A percentile compares a stretch with the other conserved stretches of the same genome.
Conservation (phyloP, 2,797 vertebrate species). For the Tangara arthus region DNA sequence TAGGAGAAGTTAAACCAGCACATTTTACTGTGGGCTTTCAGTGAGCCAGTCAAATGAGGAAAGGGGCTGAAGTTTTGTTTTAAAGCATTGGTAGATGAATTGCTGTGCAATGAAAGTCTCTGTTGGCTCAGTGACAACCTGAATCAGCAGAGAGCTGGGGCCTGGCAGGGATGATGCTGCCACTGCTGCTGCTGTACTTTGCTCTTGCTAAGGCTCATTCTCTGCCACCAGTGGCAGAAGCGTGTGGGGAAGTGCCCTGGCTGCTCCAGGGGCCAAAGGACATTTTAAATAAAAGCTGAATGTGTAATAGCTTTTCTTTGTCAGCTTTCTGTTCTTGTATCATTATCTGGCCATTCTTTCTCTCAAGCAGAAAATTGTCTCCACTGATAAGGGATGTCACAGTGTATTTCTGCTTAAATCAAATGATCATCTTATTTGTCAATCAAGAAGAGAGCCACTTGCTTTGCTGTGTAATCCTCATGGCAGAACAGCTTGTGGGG, state of each 20-base stretch:
- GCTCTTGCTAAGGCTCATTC: background rate
- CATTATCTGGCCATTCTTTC: background rate
- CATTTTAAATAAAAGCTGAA: background rate
- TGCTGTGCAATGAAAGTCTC: background rate
- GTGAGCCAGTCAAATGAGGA: background rate
- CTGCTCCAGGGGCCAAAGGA: background rate
- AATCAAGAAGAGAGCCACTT: background rate
- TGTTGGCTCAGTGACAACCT: background rate
- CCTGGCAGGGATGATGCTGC: background rate
- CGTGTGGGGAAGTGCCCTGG: accelerated
- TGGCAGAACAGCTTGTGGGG: background rate
- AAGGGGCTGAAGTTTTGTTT: background rate
- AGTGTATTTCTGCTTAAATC: background rate
- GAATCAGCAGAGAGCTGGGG: background rate
- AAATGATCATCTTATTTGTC: background rate
- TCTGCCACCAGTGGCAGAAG: background rate
- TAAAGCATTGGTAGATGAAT: background rate
- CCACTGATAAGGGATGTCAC: background rate
- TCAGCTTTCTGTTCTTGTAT: background rate
- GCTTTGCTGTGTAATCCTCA: background rate
- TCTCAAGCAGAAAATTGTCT: background rate
- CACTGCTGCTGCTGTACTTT: background rate
- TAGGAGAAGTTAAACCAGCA: background rate
- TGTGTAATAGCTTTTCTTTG: background rate
- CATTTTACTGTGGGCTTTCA: background rate